Evolutionary conservation across 1,140 invertebrate genomes (phyloP).

Genomic region (Ectropis grisescens): DNA sequence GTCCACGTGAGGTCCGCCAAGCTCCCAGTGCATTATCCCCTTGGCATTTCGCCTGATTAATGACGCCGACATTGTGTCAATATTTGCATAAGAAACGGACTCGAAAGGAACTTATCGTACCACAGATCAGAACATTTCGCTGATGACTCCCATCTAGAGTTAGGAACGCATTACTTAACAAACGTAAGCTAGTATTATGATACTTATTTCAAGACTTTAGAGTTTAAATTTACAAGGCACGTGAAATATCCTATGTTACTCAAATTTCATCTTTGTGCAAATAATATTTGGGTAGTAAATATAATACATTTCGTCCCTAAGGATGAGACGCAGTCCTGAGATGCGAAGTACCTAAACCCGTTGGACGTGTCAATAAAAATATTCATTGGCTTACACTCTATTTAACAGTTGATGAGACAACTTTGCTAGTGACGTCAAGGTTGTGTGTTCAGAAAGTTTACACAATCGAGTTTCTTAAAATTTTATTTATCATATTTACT

Average conservation of each 20-base stretch:
- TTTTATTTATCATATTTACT: neutral
- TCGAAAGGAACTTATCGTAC: slow-evolving; percentile 53
- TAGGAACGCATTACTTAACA: no score
- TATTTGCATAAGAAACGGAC: slow-evolving; percentile 68
- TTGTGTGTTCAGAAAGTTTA: no score
- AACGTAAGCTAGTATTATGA: no score
- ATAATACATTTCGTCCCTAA: no score
- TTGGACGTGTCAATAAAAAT: slow-evolving; percentile 60
- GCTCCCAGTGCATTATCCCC: no score
- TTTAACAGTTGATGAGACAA: slow-evolving; percentile 52
- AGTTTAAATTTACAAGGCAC: no score
- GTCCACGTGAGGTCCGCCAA: no score
- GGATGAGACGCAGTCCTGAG: slow-evolving; percentile 11
- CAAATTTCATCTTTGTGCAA: no score
- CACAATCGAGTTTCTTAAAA: slow-evolving; percentile 7
- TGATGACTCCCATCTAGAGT: no score
- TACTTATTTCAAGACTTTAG: no score
- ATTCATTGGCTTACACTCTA: slow-evolving; percentile 62
- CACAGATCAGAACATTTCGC: slow-evolving; percentile 47
- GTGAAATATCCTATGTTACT: no score
- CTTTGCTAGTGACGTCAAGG: slow-evolving; percentile 26
- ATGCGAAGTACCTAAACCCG: slow-evolving; percentile 22
- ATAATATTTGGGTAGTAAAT: no score
- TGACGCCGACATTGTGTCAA: slow-evolving; percentile 58
- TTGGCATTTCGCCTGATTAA: slow-evolving; percentile 54